Base-by-base conservation (phyloP, 2,113 vertebrate species). In the Heterotilapia buettikoferi region DNA sequence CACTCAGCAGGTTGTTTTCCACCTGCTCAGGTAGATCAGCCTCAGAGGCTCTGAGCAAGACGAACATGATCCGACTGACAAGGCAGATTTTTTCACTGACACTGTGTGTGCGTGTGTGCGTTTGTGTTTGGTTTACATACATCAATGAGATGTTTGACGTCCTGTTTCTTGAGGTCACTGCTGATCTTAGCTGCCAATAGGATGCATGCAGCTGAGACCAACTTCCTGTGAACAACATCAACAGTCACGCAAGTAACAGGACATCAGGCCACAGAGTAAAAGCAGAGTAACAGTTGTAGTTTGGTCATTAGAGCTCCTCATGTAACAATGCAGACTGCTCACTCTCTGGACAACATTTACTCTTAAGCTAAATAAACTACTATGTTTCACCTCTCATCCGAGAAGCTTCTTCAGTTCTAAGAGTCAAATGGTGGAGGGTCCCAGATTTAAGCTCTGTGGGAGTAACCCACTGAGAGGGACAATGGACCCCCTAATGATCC, bases 161-260 rank as follows among this genome's bases (percentile, higher is more conserved):
- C 98, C 0, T 96, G 97, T 87, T 98, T 99, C 94, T 97, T 98
- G 86, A 99, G 98, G 91, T 99, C 99, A 13, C 98, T 99, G 97
- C 98, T 99, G 96, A 99, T 99, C 96, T 99, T 99, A 86, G 98
- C 98, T 2, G 98, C 99, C 3, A 99, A 94, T 79, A 99, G 96
- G 82, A 99, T 96, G 2, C 98, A 99, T 53, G 98, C 98, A 1
- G 98, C 98, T 0, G 98, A 98, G 3, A 98, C 98, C 95, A 99
- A 94, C 96, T 99, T 99, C 94, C 98, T 98, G 92, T 88, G 13
- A 66, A 86, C 29, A 84, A 43, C n/a, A 24, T 4, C 50, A 19
- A 19, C 24, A 52, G 54, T 31, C 12, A n/a, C 2, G 3, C 38
- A 4, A 56, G 24, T 13, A 5, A 3, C 2, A 0, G 2, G 52